Conservation (phyloP, 1,140 invertebrate genomes). For the Pristionchus pacificus region DNA sequence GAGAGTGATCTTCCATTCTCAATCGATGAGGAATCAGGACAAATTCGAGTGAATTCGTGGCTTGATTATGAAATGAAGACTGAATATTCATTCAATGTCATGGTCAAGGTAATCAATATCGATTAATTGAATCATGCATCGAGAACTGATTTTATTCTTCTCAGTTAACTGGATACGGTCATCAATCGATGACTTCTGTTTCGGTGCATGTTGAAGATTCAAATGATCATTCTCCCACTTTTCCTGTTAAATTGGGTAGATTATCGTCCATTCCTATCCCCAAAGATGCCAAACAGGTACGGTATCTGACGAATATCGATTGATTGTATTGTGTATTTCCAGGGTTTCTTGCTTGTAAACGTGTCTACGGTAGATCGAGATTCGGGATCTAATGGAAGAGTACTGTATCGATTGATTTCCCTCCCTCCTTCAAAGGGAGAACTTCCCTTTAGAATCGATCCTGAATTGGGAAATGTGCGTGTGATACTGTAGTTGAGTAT, state of each 20-base stretch:
- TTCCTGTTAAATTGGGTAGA: conserved; percentile 24
- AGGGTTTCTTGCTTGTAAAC: not conserved
- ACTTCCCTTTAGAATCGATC: not conserved
- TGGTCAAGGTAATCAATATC: not conserved
- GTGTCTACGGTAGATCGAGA: not conserved
- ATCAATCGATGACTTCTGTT: conserved; percentile 33
- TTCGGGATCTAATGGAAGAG: not conserved
- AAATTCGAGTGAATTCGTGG: not conserved
- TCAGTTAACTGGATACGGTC: conserved; percentile 38
- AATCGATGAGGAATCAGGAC: not conserved
- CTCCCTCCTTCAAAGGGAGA: not conserved
- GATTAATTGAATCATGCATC: too few species aligned
- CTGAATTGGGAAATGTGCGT: not conserved
- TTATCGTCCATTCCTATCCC: conserved; percentile 16
- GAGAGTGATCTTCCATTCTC: not conserved
- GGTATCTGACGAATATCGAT: not conserved
- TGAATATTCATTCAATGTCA: not conserved
- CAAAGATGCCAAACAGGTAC: conserved; percentile 14
- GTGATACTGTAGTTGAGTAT: not conserved
- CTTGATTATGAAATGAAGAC: not conserved
- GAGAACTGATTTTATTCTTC: conserved; percentile 1
- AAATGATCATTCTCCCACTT: conserved; percentile 54
- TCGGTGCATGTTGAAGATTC: conserved; percentile 54
- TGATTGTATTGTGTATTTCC: not conserved
- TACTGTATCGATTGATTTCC: not conserved